Evolutionary conservation across 2,888 invertebrate genomes (phyloP).

Genomic region (Thumatha senex): DNA sequence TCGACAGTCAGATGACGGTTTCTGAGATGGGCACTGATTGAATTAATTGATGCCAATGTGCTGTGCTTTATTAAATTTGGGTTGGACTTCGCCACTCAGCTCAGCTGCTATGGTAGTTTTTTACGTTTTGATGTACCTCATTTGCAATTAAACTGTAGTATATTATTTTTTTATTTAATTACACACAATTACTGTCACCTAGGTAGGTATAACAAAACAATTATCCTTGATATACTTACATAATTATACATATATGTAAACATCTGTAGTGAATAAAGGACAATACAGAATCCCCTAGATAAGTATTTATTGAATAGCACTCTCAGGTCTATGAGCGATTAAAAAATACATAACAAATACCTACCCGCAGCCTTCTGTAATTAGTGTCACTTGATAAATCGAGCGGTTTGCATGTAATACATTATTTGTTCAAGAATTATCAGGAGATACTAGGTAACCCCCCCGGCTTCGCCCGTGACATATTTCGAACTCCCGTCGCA

Average conservation of each 20-base stretch:
- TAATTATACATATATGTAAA: too few relatives aligned
- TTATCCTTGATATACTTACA: too few relatives aligned
- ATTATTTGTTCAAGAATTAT: constrained; percentile 14
- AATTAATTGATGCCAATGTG: constrained; percentile 14
- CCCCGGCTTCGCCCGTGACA: too few relatives aligned
- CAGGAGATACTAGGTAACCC: too few relatives aligned
- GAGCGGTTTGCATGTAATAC: constrained; percentile 21
- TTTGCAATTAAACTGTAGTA: neutral
- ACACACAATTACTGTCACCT: neutral
- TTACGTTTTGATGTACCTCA: neutral
- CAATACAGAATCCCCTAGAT: neutral
- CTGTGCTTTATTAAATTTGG: neutral
- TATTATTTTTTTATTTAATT: neutral
- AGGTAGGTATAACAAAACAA: too few relatives aligned
- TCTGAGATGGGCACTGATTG: constrained; percentile 11
- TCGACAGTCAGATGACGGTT: constrained; percentile 11
- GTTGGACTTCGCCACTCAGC: neutral
- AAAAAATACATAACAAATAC: neutral
- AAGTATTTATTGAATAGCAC: neutral
- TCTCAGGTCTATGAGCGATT: neutral
- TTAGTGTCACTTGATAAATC: constrained; percentile 11
- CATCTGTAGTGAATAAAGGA: neutral
- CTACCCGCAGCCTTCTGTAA: neutral
- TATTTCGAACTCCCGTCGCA: too few relatives aligned
- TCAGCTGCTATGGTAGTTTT: neutral